These are phyloP conservation scores for Phyllostomus hastatus DNA, from an alignment of 2,113 vertebrate species.

Conservation along the genomic window DNA sequence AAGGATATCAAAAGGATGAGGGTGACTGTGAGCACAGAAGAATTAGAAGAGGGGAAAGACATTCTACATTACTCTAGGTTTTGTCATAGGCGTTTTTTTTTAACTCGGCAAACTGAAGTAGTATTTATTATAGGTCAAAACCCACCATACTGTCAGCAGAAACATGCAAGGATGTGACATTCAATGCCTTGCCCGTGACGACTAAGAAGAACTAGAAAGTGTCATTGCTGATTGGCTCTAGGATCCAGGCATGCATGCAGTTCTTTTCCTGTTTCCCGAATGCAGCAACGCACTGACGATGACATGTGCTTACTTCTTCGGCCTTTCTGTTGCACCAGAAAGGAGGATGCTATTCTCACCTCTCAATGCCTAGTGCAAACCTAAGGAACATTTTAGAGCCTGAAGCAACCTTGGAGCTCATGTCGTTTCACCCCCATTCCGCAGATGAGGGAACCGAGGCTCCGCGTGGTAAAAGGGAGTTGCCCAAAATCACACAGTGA, in stretches of 20 bases:
- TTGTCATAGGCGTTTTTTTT: background rate
- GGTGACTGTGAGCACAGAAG: background rate
- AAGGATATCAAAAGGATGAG: background rate
- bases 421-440: background rate
- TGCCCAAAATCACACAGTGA: no score
- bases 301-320: background rate
- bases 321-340: background rate
- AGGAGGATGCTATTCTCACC: background rate
- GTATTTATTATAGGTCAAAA: background rate
- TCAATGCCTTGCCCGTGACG: background rate
- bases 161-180: background rate
- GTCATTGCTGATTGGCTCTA: background rate
- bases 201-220: background rate
- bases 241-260: background rate
- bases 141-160: background rate
- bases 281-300: background rate
- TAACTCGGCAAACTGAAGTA: background rate
- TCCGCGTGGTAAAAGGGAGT: background rate
- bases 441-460: background rate
- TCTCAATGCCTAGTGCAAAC: background rate
- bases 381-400: background rate
- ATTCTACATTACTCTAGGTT: background rate
- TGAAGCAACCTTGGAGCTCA: background rate
- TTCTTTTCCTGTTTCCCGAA: background rate
- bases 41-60: background rate